Percentiles rank a stretch among this genome's conserved stretches.
These are phyloP conservation scores for Formica exsecta DNA, from an alignment of 1,140 invertebrate species.

Conservation along the genomic window DNA sequence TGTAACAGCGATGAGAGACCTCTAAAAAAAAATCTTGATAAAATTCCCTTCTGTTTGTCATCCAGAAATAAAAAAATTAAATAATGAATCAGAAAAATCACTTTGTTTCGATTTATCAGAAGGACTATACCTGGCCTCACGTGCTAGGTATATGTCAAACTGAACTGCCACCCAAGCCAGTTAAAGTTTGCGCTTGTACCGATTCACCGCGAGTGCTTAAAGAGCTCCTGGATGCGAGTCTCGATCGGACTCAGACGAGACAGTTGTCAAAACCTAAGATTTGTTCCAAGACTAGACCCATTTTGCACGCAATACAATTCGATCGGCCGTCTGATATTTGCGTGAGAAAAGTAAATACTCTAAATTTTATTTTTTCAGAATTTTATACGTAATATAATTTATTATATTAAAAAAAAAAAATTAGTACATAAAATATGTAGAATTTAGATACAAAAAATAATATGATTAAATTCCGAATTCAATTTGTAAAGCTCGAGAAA, in stretches of 20 bases:
- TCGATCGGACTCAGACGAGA: slow-evolving; percentile 85
- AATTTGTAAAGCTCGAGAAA: slow-evolving; percentile 85
- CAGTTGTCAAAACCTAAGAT: slow-evolving; percentile 88
- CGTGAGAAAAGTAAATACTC: slow-evolving; percentile 85
- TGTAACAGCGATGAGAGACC: not conserved
- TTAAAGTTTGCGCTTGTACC: slow-evolving; percentile 79
- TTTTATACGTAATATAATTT: not conserved
- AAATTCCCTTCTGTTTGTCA: not conserved
- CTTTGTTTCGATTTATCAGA: slow-evolving; percentile 87
- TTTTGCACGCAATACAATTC: slow-evolving; percentile 83
- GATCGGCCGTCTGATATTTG: slow-evolving; percentile 87
- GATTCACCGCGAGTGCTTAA: slow-evolving; percentile 37
- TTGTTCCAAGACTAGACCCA: slow-evolving; percentile 84
- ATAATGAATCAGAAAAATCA: slow-evolving; percentile 83
- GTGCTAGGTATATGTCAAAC: slow-evolving; percentile 75
- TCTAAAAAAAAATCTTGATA: not conserved
- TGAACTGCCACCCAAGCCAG: slow-evolving; percentile 72
- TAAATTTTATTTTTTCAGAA: not conserved
- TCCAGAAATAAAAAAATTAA: slow-evolving; percentile 43
- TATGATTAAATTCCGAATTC: not conserved
- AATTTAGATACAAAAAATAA: not conserved
- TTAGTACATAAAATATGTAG: not conserved
- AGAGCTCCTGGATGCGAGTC: not conserved
- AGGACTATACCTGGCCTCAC: slow-evolving; percentile 87
- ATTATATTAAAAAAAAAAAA: not conserved